These are phyloP conservation scores for Gasterosteus nipponicus DNA, from an alignment of 2,113 vertebrate genomes.

Conservation along the genomic window DNA sequence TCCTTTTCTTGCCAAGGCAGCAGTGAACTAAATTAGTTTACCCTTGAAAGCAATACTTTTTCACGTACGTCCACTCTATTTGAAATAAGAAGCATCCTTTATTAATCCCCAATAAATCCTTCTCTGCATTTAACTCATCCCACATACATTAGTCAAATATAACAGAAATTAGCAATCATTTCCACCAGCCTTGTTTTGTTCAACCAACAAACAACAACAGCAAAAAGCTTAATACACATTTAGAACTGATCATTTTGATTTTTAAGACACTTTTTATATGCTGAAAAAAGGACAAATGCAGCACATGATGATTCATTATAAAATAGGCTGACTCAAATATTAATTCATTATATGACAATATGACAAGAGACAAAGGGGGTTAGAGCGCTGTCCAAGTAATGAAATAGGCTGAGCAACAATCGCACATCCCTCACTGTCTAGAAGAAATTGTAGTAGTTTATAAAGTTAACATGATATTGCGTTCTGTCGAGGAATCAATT, in stretches of 20 bases:
- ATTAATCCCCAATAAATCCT: too few relatives aligned
- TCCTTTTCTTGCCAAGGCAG: slow-evolving; percentile 26
- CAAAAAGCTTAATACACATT: not conserved
- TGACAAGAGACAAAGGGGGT: slow-evolving; percentile 12
- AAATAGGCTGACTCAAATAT: slow-evolving; percentile 24
- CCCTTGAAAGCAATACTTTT: not conserved
- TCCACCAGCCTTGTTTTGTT: not conserved
- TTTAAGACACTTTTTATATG: not conserved
- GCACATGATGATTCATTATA: not conserved
- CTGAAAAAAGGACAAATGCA: not conserved
- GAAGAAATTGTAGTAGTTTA: not conserved
- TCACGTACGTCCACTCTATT: too few relatives aligned
- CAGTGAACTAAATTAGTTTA: slow-evolving; percentile 1
- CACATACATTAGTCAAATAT: not conserved
- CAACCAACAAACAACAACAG: not conserved
- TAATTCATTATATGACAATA: slow-evolving; percentile 26
- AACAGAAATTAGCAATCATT: not conserved
- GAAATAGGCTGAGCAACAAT: slow-evolving; percentile 25
- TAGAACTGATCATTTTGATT: not conserved
- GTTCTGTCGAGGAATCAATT: slow-evolving; percentile 24
- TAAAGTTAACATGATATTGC: slow-evolving; percentile 12
- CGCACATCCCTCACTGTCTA: slow-evolving; percentile 5
- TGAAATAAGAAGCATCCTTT: not conserved
- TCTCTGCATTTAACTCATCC: too few relatives aligned
- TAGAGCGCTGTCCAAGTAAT: slow-evolving; percentile 32